Evolutionary conservation across 2,113 vertebrate species (phyloP).

Genomic region (Phylloscopus trochiloides): DNA sequence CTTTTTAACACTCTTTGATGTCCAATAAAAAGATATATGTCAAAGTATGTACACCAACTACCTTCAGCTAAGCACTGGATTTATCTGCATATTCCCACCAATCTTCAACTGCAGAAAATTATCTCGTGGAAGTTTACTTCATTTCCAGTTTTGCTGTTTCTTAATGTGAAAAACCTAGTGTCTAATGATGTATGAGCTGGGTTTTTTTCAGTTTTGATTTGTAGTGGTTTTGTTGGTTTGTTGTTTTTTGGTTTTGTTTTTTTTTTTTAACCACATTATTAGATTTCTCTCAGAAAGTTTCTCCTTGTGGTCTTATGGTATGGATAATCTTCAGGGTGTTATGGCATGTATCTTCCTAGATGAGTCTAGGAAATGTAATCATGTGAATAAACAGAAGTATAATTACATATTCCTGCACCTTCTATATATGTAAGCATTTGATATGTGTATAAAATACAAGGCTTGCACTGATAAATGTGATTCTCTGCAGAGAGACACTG

Average conservation of each 20-base stretch:
- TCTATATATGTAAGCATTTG: background rate
- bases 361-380: background rate
- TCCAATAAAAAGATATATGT: background rate
- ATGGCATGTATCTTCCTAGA: background rate
- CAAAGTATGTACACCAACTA: background rate
- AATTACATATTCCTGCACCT: background rate
- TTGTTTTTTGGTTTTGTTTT: too few relatives aligned
- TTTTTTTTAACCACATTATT: background rate
- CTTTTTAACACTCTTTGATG: background rate
- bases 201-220: background rate
- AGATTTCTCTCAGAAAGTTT: background rate
- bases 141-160: background rate
- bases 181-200: background rate
- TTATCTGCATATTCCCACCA: background rate
- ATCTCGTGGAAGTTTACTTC: background rate
- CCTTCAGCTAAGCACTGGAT: background rate
- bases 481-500: background rate
- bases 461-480: background rate
- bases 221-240: background rate
- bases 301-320: background rate
- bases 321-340: background rate
- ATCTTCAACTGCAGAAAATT: background rate
- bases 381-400: background rate
- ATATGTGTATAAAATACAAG: background rate
- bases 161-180: background rate